Evolutionary conservation across 2,797 vertebrate genomes (phyloP).

Genomic region (Hypotaenidia philippensis): DNA sequence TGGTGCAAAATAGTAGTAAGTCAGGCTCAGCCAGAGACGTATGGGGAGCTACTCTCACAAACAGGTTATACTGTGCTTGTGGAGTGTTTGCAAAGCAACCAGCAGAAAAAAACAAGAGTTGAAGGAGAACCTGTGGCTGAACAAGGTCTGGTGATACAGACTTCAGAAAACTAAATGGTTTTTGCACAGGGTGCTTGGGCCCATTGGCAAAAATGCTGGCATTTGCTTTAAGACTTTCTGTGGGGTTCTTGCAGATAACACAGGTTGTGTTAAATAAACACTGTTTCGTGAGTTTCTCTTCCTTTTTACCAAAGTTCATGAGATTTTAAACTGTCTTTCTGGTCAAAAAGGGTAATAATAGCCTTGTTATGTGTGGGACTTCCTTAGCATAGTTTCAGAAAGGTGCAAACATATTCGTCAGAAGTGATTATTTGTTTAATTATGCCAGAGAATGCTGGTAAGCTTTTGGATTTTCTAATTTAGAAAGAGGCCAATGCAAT

Average conservation of each 20-base stretch:
- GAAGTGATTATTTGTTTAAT: slow-evolving; percentile 65
- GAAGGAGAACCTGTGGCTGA: not conserved
- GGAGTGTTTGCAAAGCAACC: not conserved
- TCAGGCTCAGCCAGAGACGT: not conserved
- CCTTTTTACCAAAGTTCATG: slow-evolving; percentile 12
- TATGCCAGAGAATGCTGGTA: slow-evolving; percentile 49
- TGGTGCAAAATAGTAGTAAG: not conserved
- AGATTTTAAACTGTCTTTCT: slow-evolving; percentile 28
- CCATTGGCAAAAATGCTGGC: not conserved
- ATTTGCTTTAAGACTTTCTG: not conserved
- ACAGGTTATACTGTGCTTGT: not conserved
- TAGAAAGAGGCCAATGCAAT: not conserved
- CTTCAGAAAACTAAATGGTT: not conserved
- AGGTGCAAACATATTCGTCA: slow-evolving; percentile 13
- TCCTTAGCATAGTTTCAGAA: not conserved
- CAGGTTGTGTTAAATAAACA: not conserved
- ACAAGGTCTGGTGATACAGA: not conserved
- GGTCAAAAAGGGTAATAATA: slow-evolving; percentile 19
- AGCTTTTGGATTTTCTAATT: slow-evolving; percentile 59
- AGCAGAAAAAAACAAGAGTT: not conserved
- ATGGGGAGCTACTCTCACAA: not conserved
- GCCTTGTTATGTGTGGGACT: slow-evolving; percentile 19
- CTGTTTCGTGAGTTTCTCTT: not conserved
- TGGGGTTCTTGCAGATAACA: not conserved
- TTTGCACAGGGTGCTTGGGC: not conserved